Percentiles rank a stretch among this genome's conserved stretches.
Evolutionary conservation across 2,113 vertebrate species (phyloP).

Genomic region (Tauraco erythrolophus): DNA sequence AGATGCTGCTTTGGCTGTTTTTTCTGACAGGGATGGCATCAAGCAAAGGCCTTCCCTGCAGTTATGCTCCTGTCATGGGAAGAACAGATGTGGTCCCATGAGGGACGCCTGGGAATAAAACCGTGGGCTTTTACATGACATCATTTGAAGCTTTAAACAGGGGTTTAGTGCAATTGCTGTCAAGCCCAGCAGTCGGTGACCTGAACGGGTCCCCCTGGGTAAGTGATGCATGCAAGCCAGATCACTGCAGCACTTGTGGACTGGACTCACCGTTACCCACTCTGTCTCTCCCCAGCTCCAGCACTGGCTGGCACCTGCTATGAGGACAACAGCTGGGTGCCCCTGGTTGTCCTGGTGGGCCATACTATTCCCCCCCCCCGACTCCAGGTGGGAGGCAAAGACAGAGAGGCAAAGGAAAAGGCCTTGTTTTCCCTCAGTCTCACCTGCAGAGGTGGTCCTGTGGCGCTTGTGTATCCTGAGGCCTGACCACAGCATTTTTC

Average conservation of each 20-base stretch:
- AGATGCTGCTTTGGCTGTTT: background rate
- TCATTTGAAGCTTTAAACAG: background rate
- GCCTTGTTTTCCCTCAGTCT: background rate
- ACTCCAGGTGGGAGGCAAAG: background rate
- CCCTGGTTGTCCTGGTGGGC: background rate
- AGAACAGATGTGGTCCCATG: background rate
- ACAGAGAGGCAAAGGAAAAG: background rate
- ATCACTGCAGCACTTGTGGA: fast-evolving
- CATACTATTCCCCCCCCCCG: fast-evolving
- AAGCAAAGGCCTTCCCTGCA: background rate
- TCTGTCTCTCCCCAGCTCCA: background rate
- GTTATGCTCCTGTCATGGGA: background rate
- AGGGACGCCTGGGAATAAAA: background rate
- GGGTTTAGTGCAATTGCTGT: background rate
- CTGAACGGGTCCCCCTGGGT: background rate
- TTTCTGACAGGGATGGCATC: background rate
- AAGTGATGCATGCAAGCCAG: too few relatives aligned
- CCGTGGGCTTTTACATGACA: background rate
- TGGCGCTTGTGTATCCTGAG: background rate
- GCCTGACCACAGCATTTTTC: background rate
- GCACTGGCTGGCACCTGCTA: fast-evolving
- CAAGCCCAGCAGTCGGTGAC: background rate
- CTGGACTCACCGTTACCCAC: background rate
- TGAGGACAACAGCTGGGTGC: background rate
- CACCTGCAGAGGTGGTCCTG: background rate